Evolutionary conservation across 2,888 invertebrate species (phyloP).

Genomic region (Drosophila aldrichi): DNA sequence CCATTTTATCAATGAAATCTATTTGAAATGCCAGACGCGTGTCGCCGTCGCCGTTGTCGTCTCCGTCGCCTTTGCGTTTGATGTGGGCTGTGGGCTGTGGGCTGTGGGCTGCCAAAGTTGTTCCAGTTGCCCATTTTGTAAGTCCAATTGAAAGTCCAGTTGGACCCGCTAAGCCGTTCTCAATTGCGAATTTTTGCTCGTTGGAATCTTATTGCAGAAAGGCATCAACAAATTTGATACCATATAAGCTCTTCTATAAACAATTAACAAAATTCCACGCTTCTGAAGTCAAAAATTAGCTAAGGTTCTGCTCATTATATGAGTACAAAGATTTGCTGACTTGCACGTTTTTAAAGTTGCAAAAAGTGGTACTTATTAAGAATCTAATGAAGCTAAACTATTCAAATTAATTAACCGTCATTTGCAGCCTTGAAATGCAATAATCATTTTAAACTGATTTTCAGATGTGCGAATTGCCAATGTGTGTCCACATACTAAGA

Average conservation of each 20-base stretch:
- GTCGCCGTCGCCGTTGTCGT: constrained; percentile 15
- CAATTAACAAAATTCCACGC: background rate
- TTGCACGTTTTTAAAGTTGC: constrained; percentile 1
- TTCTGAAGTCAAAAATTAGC: background rate
- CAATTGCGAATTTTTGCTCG: constrained; percentile 12
- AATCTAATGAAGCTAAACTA: constrained; percentile 22
- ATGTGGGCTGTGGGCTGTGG: constrained; percentile 20
- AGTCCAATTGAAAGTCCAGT: constrained; percentile 3
- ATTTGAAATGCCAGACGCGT: constrained; percentile 50
- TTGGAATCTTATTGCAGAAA: background rate
- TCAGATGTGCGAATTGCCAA: background rate
- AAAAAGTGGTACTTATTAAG: constrained; percentile 1
- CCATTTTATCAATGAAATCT: constrained; percentile 54
- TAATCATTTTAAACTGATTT: constrained; percentile 5
- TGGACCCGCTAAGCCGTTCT: background rate
- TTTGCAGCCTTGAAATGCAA: constrained; percentile 3
- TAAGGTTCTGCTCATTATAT: too few relatives aligned
- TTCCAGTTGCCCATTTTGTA: constrained; percentile 26
- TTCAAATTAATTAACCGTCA: constrained; percentile 28
- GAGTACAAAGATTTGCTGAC: constrained; percentile 1
- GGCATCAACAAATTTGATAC: constrained; percentile 9
- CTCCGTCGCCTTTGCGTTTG: background rate
- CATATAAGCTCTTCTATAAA: background rate
- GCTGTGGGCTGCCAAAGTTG: constrained; percentile 27
- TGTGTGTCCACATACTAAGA: background rate